phyloP scores from a whole-genome alignment of 2,113 vertebrate genomes.

The Hyla sarda region DNA sequence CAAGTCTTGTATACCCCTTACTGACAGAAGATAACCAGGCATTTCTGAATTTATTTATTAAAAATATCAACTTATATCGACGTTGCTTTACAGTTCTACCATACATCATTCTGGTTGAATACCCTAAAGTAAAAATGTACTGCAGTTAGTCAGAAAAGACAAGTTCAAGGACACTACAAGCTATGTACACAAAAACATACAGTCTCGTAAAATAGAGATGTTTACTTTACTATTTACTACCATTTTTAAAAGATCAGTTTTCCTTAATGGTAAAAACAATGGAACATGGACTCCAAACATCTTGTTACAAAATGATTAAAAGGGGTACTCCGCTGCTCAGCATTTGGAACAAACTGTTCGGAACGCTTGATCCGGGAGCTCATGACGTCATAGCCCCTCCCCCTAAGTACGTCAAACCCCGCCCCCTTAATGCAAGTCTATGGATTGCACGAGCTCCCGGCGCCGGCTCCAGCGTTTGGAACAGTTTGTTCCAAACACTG shows the following conservation, averaged over 20 bases:
- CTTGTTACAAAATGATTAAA: too few species aligned
- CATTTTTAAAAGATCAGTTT: not conserved
- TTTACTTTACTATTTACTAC: not conserved
- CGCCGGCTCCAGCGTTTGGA: too few species aligned
- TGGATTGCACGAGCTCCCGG: too few species aligned
- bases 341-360: too few species aligned
- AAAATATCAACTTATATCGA: not conserved
- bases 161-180: not conserved
- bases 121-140: not conserved
- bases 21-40: not conserved
- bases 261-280: not conserved
- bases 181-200: not conserved
- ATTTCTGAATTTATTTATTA: not conserved
- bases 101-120: not conserved
- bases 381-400: too few species aligned
- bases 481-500: too few species aligned
- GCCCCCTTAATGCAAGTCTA: too few species aligned
- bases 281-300: too few species aligned
- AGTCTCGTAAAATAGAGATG: not conserved
- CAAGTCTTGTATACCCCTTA: not conserved
- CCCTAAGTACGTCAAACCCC: too few species aligned
- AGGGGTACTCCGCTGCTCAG: too few species aligned
- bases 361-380: too few species aligned
- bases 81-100: not conserved
- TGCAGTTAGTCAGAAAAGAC: not conserved